Evolutionary conservation across 2,797 vertebrate genomes (phyloP).

Genomic region (Sebastes jordani): DNA sequence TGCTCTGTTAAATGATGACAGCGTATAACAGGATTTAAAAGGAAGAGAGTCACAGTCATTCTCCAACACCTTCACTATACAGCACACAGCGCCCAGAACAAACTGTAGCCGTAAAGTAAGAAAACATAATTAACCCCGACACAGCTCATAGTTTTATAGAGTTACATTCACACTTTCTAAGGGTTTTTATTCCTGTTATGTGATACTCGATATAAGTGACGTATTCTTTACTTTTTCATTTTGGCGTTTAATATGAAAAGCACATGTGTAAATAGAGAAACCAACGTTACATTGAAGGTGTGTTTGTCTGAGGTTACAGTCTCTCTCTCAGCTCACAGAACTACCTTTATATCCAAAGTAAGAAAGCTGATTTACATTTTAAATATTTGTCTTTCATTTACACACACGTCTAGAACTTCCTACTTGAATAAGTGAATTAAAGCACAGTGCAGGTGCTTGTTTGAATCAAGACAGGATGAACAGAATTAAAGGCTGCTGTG

Average conservation of each 20-base stretch:
- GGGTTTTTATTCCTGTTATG: not conserved
- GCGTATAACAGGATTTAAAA: not conserved
- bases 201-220: not conserved
- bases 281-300: not conserved
- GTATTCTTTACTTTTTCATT: not conserved
- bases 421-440: not conserved
- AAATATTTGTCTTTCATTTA: constrained; percentile 1
- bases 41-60: not conserved
- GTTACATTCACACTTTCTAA: not conserved
- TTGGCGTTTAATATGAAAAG: not conserved
- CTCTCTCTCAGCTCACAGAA: not conserved
- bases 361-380: not conserved
- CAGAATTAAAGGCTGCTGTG: not conserved
- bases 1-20: not conserved
- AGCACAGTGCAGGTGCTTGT: not conserved
- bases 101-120: not conserved
- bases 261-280: not conserved
- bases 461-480: not conserved
- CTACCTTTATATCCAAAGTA: not conserved
- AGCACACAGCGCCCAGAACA: not conserved
- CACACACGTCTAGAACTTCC: not conserved
- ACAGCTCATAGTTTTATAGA: too few relatives aligned
- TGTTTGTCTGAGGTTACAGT: not conserved
- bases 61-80: not conserved
- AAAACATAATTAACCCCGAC: not conserved